Percentiles rank a stretch among this genome's conserved stretches.
Evolutionary conservation across 2,797 vertebrate species (phyloP).

Genomic region (Lepus oiostolus): DNA sequence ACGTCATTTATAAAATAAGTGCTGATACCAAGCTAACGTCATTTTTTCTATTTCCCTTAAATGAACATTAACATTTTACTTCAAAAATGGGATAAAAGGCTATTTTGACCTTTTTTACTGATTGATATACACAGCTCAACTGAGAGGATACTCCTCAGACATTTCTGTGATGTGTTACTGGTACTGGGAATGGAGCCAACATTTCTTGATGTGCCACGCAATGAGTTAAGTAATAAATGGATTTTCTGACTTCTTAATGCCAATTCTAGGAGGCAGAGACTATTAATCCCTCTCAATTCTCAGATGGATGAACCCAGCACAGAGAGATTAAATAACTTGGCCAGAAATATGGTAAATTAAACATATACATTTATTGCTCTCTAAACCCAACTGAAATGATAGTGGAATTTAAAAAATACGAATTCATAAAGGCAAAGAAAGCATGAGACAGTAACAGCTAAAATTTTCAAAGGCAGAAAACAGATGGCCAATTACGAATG

Average conservation of each 20-base stretch:
- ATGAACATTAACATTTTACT: conserved; percentile 37
- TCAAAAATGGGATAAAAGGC: background rate
- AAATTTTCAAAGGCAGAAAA: conserved; percentile 20
- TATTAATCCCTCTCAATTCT: conserved; percentile 23
- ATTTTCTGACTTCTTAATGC: conserved; percentile 28
- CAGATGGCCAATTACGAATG: background rate
- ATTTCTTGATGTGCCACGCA: conserved; percentile 3
- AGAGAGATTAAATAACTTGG: conserved; percentile 1
- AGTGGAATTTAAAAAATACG: conserved; percentile 3
- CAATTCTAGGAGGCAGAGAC: background rate
- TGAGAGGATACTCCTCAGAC: background rate
- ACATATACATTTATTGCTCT: background rate
- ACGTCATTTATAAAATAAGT: conserved; percentile 42
- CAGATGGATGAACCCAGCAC: conserved; percentile 30
- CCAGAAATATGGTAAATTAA: conserved; percentile 27
- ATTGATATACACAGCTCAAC: background rate
- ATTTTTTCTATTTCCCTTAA: conserved; percentile 25
- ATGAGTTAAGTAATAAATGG: background rate
- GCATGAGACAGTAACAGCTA: background rate
- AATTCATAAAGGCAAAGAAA: background rate
- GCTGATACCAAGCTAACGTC: background rate
- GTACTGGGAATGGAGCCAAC: background rate
- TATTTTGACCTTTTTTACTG: background rate
- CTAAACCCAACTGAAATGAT: conserved; percentile 42
- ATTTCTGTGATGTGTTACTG: background rate